A percentile compares a stretch with the other conserved stretches of the same genome.
Conservation (phyloP, 92 coral and sea anemone genomes). For the Porites rus region DNA sequence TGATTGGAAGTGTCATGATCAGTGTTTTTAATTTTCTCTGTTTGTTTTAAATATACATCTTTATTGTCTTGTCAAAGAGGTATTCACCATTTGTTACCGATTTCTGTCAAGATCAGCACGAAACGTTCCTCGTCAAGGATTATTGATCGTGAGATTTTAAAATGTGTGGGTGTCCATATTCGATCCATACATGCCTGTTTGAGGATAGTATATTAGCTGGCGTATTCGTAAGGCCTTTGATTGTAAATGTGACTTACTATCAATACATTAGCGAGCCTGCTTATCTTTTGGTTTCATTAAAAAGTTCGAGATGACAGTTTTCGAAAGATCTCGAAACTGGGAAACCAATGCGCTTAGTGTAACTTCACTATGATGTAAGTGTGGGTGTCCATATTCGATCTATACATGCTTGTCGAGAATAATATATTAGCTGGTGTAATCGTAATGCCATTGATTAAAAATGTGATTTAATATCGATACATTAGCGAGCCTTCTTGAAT, state of each 20-base stretch:
- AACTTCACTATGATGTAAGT: not conserved
- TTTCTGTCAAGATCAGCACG: not conserved
- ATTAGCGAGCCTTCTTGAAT: no score
- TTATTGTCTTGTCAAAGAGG: constrained; percentile 7
- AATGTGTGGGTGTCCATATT: not conserved
- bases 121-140: not conserved
- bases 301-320: not conserved
- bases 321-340: not conserved
- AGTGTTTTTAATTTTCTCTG: constrained; percentile 40
- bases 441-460: no score
- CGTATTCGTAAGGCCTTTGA: not conserved
- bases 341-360: not conserved
- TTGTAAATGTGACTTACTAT: no score
- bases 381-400: no score
- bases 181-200: not conserved
- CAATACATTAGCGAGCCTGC: no score
- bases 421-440: no score
- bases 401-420: no score
- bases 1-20: constrained; percentile 23
- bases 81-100: not conserved
- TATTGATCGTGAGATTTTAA: not conserved
- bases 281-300: not conserved
- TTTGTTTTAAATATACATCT: constrained; percentile 18
- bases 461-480: no score
- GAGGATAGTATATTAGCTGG: not conserved